phyloP scores from a whole-genome alignment of 2,797 vertebrate genomes.

The Simalia tracyae region DNA sequence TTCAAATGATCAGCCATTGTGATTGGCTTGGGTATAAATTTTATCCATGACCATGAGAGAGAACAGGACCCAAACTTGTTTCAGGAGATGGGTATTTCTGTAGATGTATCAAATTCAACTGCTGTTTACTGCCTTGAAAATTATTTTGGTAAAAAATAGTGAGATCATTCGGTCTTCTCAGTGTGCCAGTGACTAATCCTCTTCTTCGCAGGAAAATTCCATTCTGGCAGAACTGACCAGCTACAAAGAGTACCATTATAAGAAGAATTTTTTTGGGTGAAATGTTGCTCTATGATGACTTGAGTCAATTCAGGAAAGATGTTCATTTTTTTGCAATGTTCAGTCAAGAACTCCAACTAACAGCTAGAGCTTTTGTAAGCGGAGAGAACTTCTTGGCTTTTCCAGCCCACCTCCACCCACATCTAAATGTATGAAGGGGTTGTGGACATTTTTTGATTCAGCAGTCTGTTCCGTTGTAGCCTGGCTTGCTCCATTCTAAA shows the following conservation, averaged over 20 bases:
- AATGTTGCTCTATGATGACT: neutral
- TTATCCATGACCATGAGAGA: neutral
- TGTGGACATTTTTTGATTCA: too few relatives aligned
- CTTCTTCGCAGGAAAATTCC: constrained; percentile 2
- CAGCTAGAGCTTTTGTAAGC: neutral
- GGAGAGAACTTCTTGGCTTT: neutral
- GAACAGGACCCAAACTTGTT: neutral
- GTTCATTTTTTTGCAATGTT: neutral
- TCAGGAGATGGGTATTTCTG: neutral
- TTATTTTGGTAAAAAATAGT: neutral
- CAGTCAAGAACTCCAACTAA: accelerated
- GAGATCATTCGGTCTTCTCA: constrained; percentile 1
- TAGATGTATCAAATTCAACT: neutral
- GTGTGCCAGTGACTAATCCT: neutral
- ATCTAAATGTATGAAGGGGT: neutral
- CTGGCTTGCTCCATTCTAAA: neutral
- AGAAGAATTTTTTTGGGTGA: neutral
- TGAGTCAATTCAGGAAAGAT: accelerated
- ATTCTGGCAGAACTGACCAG: neutral
- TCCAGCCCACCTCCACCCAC: neutral
- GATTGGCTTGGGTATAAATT: neutral
- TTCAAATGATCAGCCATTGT: neutral
- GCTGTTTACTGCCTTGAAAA: neutral
- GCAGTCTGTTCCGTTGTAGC: neutral
- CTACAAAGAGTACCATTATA: neutral